phyloP scores from a whole-genome alignment of 2,797 vertebrate species.

The Urosaurus nigricauda region DNA sequence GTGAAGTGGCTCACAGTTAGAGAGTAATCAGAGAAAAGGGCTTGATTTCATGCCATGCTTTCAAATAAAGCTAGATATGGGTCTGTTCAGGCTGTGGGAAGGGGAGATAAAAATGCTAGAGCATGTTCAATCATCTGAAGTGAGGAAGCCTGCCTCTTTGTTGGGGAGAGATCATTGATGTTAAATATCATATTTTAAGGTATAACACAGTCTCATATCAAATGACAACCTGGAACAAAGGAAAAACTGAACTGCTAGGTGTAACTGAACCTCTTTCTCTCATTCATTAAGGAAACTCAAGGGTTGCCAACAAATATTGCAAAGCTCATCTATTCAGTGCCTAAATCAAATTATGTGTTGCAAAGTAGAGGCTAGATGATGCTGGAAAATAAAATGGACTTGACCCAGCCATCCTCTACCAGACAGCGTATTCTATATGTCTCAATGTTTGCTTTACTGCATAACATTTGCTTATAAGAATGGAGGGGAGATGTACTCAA shows the following conservation, averaged over 20 bases:
- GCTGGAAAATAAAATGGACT: not conserved
- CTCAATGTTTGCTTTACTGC: not conserved
- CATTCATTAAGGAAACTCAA: conserved; percentile 45
- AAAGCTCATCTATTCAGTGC: conserved; percentile 31
- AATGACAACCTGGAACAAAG: conserved; percentile 67
- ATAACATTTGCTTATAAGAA: too few relatives aligned
- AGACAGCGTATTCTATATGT: not conserved
- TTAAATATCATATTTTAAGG: conserved; percentile 53
- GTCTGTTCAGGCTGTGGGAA: not conserved
- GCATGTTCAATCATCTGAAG: conserved; percentile 62
- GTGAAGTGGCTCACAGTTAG: conserved; percentile 43
- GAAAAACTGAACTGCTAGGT: conserved; percentile 34
- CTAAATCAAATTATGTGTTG: conserved; percentile 52
- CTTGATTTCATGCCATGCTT: conserved; percentile 63
- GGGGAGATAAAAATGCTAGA: conserved; percentile 53
- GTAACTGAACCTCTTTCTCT: conserved; percentile 42
- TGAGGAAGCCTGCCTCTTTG: conserved; percentile 63
- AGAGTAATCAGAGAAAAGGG: conserved; percentile 16
- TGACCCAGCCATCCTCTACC: conserved; percentile 1
- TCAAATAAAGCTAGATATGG: conserved; percentile 53
- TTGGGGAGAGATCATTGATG: conserved; percentile 44
- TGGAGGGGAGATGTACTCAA: not conserved
- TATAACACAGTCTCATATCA: conserved; percentile 45
- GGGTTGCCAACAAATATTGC: conserved; percentile 38
- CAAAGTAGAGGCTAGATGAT: conserved; percentile 12